Conservation (phyloP, 2,888 invertebrate genomes). For the Andrena minutula region DNA sequence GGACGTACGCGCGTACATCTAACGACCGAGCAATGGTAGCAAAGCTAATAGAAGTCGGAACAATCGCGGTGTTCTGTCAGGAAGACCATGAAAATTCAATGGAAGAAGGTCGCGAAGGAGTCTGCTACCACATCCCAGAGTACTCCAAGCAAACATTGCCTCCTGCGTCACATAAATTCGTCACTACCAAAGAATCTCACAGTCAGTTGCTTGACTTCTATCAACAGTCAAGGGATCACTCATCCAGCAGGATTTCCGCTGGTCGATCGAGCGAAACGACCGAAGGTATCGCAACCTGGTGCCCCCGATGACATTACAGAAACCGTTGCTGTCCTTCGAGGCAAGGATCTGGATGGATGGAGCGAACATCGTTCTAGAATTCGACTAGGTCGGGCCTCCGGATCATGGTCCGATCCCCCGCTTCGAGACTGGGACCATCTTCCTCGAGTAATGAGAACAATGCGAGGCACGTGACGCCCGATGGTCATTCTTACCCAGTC, state of each 20-base stretch:
- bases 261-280: slow-evolving; percentile 19
- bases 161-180: not conserved
- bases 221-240: too few species aligned
- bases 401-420: slow-evolving; percentile 72
- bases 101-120: not conserved
- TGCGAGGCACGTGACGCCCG: slow-evolving; percentile 82
- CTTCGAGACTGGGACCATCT: slow-evolving; percentile 55
- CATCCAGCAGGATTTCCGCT: too few species aligned
- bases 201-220: too few species aligned
- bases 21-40: too few species aligned
- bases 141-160: not conserved
- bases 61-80: too few species aligned
- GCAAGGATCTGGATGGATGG: slow-evolving; percentile 36
- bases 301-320: slow-evolving; percentile 22
- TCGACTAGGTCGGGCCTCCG: slow-evolving; percentile 51
- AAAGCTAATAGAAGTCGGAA: too few species aligned
- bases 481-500: slow-evolving; percentile 80
- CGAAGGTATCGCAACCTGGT: not conserved
- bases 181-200: not conserved
- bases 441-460: slow-evolving; percentile 82
- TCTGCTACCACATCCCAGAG: not conserved
- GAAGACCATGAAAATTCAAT: too few species aligned
- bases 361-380: slow-evolving; percentile 63
- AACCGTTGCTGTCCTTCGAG: slow-evolving; percentile 11
- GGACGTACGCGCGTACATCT: too few species aligned